Evolutionary conservation across 2,113 vertebrate species (phyloP), one percentile per base, ranked within the genome.

Genomic region (Lutjanus erythropterus): DNA sequence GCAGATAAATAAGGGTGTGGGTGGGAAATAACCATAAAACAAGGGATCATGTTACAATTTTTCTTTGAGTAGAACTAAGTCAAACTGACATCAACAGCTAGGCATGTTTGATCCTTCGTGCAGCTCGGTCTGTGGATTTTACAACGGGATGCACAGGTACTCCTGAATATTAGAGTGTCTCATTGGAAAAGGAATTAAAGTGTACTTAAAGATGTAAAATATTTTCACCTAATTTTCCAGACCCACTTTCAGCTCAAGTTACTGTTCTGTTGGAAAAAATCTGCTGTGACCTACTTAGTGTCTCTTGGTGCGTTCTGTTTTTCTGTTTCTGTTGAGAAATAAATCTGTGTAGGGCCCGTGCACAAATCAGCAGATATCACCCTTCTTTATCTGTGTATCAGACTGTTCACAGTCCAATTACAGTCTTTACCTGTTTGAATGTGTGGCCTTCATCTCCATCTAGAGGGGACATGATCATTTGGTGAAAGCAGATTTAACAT

Each of bases 321-420:
- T 47, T 68, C 41, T n/a, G n/a, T n/a, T n/a, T 49, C 33, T 52
- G 50, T 37, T 49, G 9, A 41, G 41, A 29, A 31, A 52, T 31
- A 15, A 1, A 70, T 33, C 42, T 4, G 23, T 46, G 12, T 44
- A 37, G 47, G 23, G 56, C n/a, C 37, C 42, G 67, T 81, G 27
- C 49, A 64, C 55, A 74, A 80, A 81, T 78, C 21, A 42, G 60
- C 62, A 42, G 60, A 72, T 41, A 31, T 72, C 61, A 35, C n/a
- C 23, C 23, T 18, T 68, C 25, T 53, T 72, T 71, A 65, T 85
- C 39, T 84, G 33, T 80, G 68, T 61, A 50, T 77, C 88, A 96
- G 96, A 96, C 93, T 4, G 94, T 73, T 97, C 66, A 96, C 86
- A 96, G 94, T 86, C 94, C 95, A n/a, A 31, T 68, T 46, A 29